Evolutionary conservation across 2,113 vertebrate species (phyloP), one percentile per base, ranked within the genome.

Genomic region (Toxotes jaculatrix): DNA sequence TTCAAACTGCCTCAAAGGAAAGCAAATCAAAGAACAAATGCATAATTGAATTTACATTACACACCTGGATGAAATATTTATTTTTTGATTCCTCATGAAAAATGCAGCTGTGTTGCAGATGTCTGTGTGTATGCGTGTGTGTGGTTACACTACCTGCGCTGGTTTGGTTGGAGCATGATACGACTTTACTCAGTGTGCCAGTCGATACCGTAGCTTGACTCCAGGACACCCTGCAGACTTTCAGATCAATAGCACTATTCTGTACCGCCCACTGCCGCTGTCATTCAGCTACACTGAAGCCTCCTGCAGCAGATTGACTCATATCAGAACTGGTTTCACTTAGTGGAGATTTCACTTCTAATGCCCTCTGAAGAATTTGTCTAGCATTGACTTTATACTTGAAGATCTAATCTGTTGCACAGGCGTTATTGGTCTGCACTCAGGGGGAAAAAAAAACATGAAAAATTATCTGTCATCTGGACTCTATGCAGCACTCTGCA

Each of bases 11-110:
- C 88, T 92, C 90, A 91, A 90, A 92, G 92, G 81, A 82, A 78
- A 64, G 68, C 23, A 53, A 87, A 91, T 93, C 92, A 93, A 92
- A 93, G 87, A 79, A 74, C 80, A 88, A 86, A 88, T 85, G 79
- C 90, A 92, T 86, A 84, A 93, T 92, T 91, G 68, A 91, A 92
- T 91, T 89, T 88, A 90, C 84, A 88, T 88, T 85, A 87, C 69
- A 90, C 88, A 90, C 85, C 86, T 85, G 83, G 74, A 88, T 93
- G 56, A 88, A 90, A 91, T 90, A 90, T 88, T 83, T 77, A 86
- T 91, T 78, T 89, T 88, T 87, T 80, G 60, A 90, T 90, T 92
- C 77, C 73, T 89, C 79, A 91, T 93, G 59, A 89, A 92, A 92
- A 82, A 90, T 92, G 83, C 86, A 91, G 80, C 27, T 13, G 47